These are phyloP conservation scores for Ectobius pallidus DNA, from an alignment of 2,888 invertebrate species.

Conservation along the genomic window DNA sequence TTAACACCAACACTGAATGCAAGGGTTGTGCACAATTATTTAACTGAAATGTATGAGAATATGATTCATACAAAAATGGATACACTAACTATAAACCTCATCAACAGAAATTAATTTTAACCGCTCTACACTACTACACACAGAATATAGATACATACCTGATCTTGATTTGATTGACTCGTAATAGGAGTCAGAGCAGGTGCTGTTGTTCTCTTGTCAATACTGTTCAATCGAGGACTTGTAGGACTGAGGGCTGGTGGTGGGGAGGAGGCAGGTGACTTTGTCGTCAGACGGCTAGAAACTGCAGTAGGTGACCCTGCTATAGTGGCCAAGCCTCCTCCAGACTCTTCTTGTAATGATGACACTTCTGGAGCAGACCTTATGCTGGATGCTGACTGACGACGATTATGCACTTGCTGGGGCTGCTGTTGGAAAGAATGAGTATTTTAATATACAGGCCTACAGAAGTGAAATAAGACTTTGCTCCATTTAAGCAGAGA, in stretches of 20 bases:
- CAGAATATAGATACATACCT: no score
- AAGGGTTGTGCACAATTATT: no score
- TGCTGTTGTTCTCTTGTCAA: constrained; percentile 30
- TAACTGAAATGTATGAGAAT: no score
- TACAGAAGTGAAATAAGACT: no score
- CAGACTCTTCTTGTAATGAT: constrained; percentile 29
- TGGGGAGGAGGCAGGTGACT: constrained; percentile 40
- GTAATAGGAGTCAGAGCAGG: constrained; percentile 24
- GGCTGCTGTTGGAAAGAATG: constrained; percentile 46
- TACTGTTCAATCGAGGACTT: constrained; percentile 54
- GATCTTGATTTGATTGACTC: constrained; percentile 21
- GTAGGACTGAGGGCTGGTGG: constrained; percentile 38
- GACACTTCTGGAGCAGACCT: constrained; percentile 54
- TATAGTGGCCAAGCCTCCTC: constrained; percentile 44
- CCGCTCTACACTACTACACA: no score
- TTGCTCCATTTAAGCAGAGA: no score
- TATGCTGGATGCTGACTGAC: constrained; percentile 54
- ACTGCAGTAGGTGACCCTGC: constrained; percentile 48
- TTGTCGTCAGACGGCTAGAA: constrained; percentile 33
- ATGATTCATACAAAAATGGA: no score
- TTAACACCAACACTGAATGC: no score
- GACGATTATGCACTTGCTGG: constrained; percentile 62
- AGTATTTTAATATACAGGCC: no score
- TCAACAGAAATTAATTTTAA: no score
- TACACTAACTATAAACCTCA: no score